Percentiles rank a stretch among this genome's conserved stretches.
These are phyloP conservation scores for Rhinopomastus cyanomelas DNA, from an alignment of 2,113 vertebrate genomes.

Conservation along the genomic window DNA sequence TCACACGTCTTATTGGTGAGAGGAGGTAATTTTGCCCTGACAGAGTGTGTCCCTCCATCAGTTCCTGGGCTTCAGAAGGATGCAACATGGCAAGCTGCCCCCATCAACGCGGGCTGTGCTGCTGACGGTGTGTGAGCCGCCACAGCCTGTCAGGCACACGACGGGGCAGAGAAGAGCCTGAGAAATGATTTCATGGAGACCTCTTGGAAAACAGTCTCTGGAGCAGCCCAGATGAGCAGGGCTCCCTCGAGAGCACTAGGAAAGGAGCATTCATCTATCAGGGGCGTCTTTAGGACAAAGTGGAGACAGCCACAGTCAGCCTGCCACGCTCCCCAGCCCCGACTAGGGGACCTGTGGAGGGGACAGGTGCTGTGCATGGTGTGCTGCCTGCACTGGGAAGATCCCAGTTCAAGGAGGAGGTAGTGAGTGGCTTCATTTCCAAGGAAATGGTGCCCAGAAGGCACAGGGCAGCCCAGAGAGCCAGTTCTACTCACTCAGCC, in stretches of 20 bases:
- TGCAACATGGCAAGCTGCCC: constrained; percentile 57
- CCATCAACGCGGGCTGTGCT: constrained; percentile 66
- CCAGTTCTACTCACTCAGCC: background rate
- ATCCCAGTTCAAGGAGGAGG: constrained; percentile 13
- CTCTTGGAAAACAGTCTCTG: constrained; percentile 66
- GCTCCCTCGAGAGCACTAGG: constrained; percentile 60
- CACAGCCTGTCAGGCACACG: constrained; percentile 71
- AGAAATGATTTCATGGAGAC: constrained; percentile 74
- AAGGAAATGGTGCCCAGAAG: background rate
- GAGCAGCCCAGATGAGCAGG: constrained; percentile 64
- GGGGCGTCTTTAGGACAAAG: constrained; percentile 61
- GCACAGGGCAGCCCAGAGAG: background rate
- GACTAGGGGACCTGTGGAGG: background rate
- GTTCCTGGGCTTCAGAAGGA: constrained; percentile 55
- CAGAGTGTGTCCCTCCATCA: constrained; percentile 44
- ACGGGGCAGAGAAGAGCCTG: constrained; percentile 66
- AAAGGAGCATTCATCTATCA: constrained; percentile 72
- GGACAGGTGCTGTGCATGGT: constrained; percentile 30
- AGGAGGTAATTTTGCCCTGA: constrained; percentile 19
- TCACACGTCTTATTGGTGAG: constrained; percentile 56
- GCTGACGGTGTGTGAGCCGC: constrained; percentile 53
- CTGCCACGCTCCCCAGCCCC: background rate
- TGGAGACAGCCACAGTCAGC: constrained; percentile 33
- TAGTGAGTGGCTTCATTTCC: background rate
- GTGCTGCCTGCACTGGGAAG: constrained; percentile 4